A percentile compares a stretch with the other conserved stretches of the same genome.
Conservation (phyloP, 35 echinoderm and acorn worm species). For the Apostichopus parvimensis region DNA sequence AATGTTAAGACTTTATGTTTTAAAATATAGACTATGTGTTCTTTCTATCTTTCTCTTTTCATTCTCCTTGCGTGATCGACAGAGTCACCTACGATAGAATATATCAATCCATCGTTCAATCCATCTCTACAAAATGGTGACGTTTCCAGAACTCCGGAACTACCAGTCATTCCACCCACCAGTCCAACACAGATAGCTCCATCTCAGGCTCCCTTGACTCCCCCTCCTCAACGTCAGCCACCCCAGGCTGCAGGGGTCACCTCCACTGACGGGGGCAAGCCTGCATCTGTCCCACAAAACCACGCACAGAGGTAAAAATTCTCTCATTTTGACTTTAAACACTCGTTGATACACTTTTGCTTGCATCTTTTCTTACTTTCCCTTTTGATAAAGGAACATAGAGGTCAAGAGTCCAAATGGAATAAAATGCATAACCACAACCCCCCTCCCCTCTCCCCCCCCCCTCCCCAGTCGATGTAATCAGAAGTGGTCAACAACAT, state of each 20-base stretch:
- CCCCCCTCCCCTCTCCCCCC: no score
- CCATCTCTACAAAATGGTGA: slow-evolving; percentile 18
- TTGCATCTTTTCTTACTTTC: not conserved
- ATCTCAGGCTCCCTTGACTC: not conserved
- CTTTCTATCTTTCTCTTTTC: no score
- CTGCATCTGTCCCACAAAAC: not conserved
- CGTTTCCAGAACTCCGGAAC: not conserved
- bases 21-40: no score
- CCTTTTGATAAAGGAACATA: not conserved
- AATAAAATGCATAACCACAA: no score
- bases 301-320: slow-evolving; percentile 17
- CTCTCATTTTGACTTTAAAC: not conserved
- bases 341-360: not conserved
- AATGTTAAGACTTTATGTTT: no score
- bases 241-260: not conserved
- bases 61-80: not conserved
- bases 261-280: not conserved
- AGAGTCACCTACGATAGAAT: slow-evolving; percentile 18
- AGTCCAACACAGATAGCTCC: not conserved
- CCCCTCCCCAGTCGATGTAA: no score
- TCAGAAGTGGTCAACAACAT: no score
- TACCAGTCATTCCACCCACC: not conserved
- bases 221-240: not conserved
- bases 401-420: no score
- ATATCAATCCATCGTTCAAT: not conserved